A percentile compares a stretch with the other conserved stretches of the same genome.
phyloP scores from a whole-genome alignment of 1,140 invertebrate species.

The Eupristina koningsbergeri region DNA sequence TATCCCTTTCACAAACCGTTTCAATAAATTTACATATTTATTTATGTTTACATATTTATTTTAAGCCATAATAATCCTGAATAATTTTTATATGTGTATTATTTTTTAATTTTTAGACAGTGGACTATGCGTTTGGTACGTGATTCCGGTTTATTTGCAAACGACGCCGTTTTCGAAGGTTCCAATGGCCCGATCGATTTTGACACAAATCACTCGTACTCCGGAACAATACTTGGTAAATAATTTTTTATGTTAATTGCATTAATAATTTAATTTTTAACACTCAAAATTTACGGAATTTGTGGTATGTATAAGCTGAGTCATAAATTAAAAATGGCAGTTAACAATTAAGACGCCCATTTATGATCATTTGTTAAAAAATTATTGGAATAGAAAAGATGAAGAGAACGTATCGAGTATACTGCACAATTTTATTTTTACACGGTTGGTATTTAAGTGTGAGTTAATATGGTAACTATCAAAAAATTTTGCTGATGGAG shows the following conservation, averaged over 20 bases:
- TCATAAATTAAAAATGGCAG: neutral
- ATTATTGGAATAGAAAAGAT: neutral
- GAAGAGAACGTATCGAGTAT: neutral
- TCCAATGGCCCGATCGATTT: constrained; percentile 81
- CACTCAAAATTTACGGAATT: neutral
- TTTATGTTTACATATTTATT: no score
- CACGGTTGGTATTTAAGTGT: neutral
- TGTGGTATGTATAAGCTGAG: neutral
- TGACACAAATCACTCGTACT: constrained; percentile 83
- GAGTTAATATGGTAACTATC: constrained; percentile 11
- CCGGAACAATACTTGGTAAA: constrained; percentile 85
- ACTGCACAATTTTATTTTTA: constrained; percentile 11
- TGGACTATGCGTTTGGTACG: constrained; percentile 84
- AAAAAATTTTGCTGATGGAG: constrained; percentile 5
- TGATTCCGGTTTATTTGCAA: constrained; percentile 83
- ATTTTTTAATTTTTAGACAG: constrained; percentile 76
- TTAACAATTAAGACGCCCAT: neutral
- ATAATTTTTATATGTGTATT: constrained; percentile 16
- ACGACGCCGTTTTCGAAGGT: constrained; percentile 86
- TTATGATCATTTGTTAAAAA: neutral
- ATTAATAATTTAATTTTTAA: neutral
- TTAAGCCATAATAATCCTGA: no score
- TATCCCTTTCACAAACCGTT: constrained; percentile 11
- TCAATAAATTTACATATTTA: no score
- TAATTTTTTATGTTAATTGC: constrained; percentile 13